phyloP scores from a whole-genome alignment of 64 coral and sea anemone genomes.

The Stichodactyla mertensii region DNA sequence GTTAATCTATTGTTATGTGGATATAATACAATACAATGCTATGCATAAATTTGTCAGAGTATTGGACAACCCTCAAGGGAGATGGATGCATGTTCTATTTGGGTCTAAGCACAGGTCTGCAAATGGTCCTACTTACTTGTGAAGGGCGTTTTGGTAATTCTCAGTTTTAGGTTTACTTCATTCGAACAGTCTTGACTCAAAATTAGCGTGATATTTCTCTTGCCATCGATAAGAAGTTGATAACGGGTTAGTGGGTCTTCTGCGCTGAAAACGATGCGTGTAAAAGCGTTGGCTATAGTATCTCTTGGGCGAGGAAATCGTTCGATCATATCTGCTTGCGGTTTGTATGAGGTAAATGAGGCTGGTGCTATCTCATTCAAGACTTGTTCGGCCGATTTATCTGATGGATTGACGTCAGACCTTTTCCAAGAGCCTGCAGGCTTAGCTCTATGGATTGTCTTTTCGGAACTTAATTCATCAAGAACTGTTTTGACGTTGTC shows the following conservation, averaged over 20 bases:
- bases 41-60: no score
- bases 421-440: background rate
- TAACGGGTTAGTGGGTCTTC: constrained; percentile 24
- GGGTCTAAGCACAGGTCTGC: no score
- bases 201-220: constrained; percentile 23
- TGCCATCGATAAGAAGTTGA: constrained; percentile 35
- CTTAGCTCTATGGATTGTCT: background rate
- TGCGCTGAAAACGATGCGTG: constrained; percentile 43
- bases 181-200: background rate
- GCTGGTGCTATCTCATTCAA: constrained; percentile 8
- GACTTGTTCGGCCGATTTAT: constrained; percentile 14
- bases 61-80: no score
- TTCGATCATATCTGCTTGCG: background rate
- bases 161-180: background rate
- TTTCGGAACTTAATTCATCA: background rate
- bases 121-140: constrained; percentile 15
- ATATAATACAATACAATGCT: no score
- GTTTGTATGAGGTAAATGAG: background rate
- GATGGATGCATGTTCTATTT: no score
- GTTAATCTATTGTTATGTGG: no score
- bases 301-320: background rate
- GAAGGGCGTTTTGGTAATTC: constrained; percentile 36
- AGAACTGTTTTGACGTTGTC: background rate
- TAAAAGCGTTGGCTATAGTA: background rate
- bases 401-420: background rate